These are phyloP conservation scores for Phaedon cochleariae DNA, from an alignment of 2,888 invertebrate species.

Conservation along the genomic window DNA sequence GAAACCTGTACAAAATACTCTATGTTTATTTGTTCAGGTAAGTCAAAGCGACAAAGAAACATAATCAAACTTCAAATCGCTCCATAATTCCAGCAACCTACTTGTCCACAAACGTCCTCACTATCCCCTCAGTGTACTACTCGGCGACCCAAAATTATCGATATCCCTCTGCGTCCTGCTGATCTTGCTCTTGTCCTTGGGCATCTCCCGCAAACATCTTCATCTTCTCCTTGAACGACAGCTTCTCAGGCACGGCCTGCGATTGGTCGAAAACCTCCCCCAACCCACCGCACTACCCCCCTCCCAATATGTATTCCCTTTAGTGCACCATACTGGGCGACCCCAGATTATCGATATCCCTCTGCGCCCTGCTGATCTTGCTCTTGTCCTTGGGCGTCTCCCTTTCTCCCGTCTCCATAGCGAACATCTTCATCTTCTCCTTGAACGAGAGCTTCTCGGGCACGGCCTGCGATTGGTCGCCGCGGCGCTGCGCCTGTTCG, in stretches of 20 bases:
- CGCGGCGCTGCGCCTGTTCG: slow-evolving; percentile 73
- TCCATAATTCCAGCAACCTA: too few species aligned
- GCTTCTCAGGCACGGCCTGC: slow-evolving; percentile 85
- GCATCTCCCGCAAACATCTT: slow-evolving; percentile 97
- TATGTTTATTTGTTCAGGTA: too few species aligned
- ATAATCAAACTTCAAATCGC: too few species aligned
- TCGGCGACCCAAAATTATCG: slow-evolving; percentile 72
- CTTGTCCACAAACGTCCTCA: too few species aligned
- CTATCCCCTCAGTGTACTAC: slow-evolving; percentile 51
- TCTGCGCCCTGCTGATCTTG: slow-evolving; percentile 94
- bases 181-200: slow-evolving; percentile 94
- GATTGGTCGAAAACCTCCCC: too few species aligned
- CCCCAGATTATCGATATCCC: slow-evolving; percentile 84
- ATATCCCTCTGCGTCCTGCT: slow-evolving; percentile 95
- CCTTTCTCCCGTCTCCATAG: slow-evolving; percentile 93
- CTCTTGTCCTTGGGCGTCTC: slow-evolving; percentile 94
- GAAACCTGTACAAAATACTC: too few species aligned
- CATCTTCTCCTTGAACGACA: slow-evolving; percentile 99
- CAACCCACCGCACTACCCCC: too few species aligned
- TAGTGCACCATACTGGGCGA: slow-evolving; percentile 59
- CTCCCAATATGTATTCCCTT: neutral
- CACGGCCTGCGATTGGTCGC: slow-evolving; percentile 70
- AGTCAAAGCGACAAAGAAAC: too few species aligned
- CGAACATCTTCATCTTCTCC: slow-evolving; percentile 99
- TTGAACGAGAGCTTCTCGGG: slow-evolving; percentile 96